These are phyloP conservation scores for Enteromius trimaculatus DNA, from an alignment of 2,797 vertebrate species.

Conservation along the genomic window DNA sequence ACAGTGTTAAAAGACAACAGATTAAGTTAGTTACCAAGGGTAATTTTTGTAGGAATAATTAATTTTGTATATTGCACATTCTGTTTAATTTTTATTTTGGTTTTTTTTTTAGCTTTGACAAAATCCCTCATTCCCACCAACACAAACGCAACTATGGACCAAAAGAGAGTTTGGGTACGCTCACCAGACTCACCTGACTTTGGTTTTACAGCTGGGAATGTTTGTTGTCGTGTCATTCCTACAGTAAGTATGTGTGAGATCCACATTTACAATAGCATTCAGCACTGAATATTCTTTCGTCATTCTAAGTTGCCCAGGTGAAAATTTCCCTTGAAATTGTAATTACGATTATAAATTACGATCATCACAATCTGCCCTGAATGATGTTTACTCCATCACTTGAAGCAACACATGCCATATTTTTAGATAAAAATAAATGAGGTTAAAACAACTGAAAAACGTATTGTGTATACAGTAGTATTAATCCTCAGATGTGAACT, in stretches of 20 bases:
- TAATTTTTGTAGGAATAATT: neutral
- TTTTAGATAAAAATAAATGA: too few relatives aligned
- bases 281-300: conserved; percentile 3
- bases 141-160: conserved; percentile 4
- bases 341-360: too few relatives aligned
- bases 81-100: neutral
- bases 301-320: neutral
- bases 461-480: too few relatives aligned
- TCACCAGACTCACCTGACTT: conserved; percentile 73
- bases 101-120: neutral
- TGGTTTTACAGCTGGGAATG: conserved; percentile 65
- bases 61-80: neutral
- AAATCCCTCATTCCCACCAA: conserved; percentile 38
- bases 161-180: neutral
- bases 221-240: conserved; percentile 70
- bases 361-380: too few relatives aligned
- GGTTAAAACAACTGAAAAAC: too few relatives aligned
- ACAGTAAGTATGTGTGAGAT: conserved; percentile 67
- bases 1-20: conserved; percentile 57
- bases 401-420: too few relatives aligned
- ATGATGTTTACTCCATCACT: too few relatives aligned
- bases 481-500: too few relatives aligned
- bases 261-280: conserved; percentile 63
- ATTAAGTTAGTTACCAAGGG: conserved; percentile 53
- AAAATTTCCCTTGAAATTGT: too few relatives aligned